Base-by-base conservation (phyloP, 2,888 invertebrate genomes). In the Hypomecis punctinalis region DNA sequence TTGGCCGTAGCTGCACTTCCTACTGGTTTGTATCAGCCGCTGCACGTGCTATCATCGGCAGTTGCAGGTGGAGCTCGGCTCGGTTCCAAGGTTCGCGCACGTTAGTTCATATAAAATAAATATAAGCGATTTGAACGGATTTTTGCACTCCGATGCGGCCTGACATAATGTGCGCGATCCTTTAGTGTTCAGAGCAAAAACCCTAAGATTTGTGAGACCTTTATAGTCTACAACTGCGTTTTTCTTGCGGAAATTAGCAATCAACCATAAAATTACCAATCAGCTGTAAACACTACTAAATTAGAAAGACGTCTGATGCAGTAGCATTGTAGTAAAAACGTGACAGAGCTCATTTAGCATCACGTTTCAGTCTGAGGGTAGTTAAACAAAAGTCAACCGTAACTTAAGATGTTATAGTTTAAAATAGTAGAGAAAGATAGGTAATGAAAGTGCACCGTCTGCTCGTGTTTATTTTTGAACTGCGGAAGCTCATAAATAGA, bases 401-500 rank as follows among this genome's bases (percentile, higher is more conserved):
- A 10, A 39, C 0, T 10, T 6, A 39, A 55, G 8, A 6, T 1
- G 63, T 68, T 74, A 60, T 6, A 70, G 76, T 75, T 74, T 51
- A 59, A 54, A 71, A 62, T 55, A 36, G 40, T 10, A 42, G 42
- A 13, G 48, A 46, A 61, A 73, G 67, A 74, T 72, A 69, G 69
- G 73, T 73, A 80, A 80, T 80, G 81, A 80, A 81, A 81, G 81
- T 80, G 71, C 62, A 73, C 73, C 8, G 53, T 72, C 63, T 51
- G 67, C 73, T 75, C 74, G 74, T 75, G 78, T 78, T 78, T 73
- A 71, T 81, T 81, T 76, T 74, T 77, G 46, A 76, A 75, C 74
- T 73, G 42, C 74, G 78, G 81, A 80, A 79, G 76, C 76, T 69
- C 23, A 72, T 67, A 74, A 77, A 76, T 76, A 76, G 68, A 66